These are phyloP conservation scores for Vanessa cardui DNA, from an alignment of 2,888 invertebrate genomes.

Conservation along the genomic window DNA sequence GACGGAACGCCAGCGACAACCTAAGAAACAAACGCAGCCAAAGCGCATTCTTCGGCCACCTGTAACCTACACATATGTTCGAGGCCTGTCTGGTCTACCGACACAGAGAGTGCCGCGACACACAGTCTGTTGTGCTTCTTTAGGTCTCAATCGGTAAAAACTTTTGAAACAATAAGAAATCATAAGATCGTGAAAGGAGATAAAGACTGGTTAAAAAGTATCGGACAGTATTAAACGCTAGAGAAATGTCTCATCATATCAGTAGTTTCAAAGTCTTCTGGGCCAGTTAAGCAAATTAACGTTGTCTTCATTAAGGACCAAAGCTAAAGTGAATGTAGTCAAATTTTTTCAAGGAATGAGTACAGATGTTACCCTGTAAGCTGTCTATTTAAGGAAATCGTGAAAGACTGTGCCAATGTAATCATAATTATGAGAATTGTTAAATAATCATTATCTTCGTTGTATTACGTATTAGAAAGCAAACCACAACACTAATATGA, in stretches of 20 bases:
- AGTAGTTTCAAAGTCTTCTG: constrained; percentile 61
- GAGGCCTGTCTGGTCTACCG: constrained; percentile 90
- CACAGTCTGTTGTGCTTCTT: constrained; percentile 61
- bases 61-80: constrained; percentile 90
- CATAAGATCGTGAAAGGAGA: constrained; percentile 56
- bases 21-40: constrained; percentile 85
- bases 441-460: background rate
- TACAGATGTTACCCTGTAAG: constrained; percentile 15
- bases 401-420: constrained; percentile 37
- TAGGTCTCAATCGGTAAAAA: constrained; percentile 71
- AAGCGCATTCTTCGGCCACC: constrained; percentile 90
- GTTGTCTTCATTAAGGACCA: constrained; percentile 70
- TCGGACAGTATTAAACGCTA: constrained; percentile 62
- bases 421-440: constrained; percentile 18
- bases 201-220: constrained; percentile 75
- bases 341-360: constrained; percentile 13
- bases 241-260: constrained; percentile 72
- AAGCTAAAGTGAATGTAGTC: constrained; percentile 34
- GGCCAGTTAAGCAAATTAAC: constrained; percentile 50
- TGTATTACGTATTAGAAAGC: background rate
- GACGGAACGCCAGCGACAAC: constrained; percentile 66
- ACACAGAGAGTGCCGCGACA: constrained; percentile 90
- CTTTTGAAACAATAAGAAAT: constrained; percentile 23
- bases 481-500: constrained; percentile 2
- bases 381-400: constrained; percentile 28